Evolutionary conservation across 2,113 vertebrate species (phyloP), one percentile per base, ranked within the genome.

Genomic region (Pollimyrus isidori): DNA sequence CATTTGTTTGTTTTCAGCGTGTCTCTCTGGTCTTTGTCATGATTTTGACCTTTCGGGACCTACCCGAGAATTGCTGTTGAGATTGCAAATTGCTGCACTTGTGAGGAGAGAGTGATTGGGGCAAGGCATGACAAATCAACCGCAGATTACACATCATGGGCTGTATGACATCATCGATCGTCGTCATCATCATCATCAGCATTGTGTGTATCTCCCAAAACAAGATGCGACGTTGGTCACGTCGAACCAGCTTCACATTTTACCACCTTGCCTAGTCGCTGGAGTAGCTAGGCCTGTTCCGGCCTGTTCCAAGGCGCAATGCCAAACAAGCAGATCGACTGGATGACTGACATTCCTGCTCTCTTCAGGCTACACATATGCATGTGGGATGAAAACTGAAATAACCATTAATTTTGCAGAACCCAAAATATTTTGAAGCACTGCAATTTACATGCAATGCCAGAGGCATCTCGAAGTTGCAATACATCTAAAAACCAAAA

Each of bases 31-130:
- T 49, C 6, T 26, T 26, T 15, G 50, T 21, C 19, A 46, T 52
- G 85, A 49, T 26, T 86, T 86, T 86, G 48, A 86, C 85, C 50
- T 86, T 86, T 52, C 15, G 26, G 42, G 85, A 86, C n/a, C n/a
- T 19, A 17, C 50, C 50, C 17, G 85, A 53, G n/a, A 86, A 26
- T 19, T 21, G 21, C 11, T 53, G 50, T 56, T 86, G 53, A 86
- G 56, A 86, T 17, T 49, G 85, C 85, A 86, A 35, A 50, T 56
- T 50, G 45, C n/a, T 52, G 85, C 39, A 86, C 85, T 35, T 13
- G 39, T 39, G n/a, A 39, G 30, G 49, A 52, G 13, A 11, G 2
- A 21, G 48, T 4, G 6, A 49, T 39, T n/a, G 26, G 26, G 15
- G 30, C 50, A 56, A 19, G 49, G 49, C 49, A 19, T 19, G 13